A percentile compares a stretch with the other conserved stretches of the same genome.
Evolutionary conservation across 2,113 vertebrate species (phyloP).

Genomic region (Myanophis thanlyinensis): DNA sequence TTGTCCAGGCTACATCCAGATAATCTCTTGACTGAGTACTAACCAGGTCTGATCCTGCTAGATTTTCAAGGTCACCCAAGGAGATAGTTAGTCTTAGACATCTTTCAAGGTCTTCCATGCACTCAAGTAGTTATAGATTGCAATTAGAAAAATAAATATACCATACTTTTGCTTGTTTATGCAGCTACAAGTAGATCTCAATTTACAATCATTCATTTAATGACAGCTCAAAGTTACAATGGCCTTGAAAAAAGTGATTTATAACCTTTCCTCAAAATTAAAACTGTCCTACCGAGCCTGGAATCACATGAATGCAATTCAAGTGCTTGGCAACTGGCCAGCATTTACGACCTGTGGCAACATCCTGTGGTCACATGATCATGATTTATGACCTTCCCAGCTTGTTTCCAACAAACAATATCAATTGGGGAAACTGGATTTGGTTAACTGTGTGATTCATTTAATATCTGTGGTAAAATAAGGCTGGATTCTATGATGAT

Average conservation of each 20-base stretch:
- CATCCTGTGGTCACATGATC: not conserved
- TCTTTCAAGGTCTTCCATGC: not conserved
- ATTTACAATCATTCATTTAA: not conserved
- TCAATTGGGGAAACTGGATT: not conserved
- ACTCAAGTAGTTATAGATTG: not conserved
- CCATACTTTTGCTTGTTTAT: not conserved
- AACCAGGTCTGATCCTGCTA: not conserved
- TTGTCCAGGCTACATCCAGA: not conserved
- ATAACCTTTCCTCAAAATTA: not conserved
- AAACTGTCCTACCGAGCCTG: not conserved
- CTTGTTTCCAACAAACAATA: not conserved
- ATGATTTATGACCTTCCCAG: not conserved
- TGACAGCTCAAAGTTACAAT: not conserved
- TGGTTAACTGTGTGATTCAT: not conserved
- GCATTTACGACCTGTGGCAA: not conserved
- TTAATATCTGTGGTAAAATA: not conserved
- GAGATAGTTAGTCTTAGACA: not conserved
- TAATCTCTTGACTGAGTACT: not conserved
- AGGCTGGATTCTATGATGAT: too few species aligned
- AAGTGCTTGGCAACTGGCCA: not conserved
- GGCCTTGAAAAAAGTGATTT: not conserved
- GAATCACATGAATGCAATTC: not conserved
- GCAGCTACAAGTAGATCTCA: not conserved
- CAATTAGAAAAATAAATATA: not conserved
- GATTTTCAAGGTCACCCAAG: not conserved